Conservation (phyloP, 2,888 invertebrate species). For the Siphlonurus alternatus region DNA sequence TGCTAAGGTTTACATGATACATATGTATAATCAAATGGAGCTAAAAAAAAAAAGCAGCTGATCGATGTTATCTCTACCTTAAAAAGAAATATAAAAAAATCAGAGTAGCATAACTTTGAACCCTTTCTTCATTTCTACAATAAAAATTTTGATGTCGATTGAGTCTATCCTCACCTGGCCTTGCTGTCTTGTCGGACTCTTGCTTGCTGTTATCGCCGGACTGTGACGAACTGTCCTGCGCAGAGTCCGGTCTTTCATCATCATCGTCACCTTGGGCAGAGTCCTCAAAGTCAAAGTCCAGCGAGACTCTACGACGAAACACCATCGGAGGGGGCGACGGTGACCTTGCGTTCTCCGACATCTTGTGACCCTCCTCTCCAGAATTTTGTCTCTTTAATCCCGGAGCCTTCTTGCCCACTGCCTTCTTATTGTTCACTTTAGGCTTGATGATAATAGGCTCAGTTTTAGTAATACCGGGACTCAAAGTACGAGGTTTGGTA, state of each 20-base stretch:
- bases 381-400: slow-evolving; percentile 4
- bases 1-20: no score
- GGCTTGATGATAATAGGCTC: background rate
- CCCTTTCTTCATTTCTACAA: no score
- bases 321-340: slow-evolving; percentile 4
- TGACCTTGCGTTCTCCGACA: slow-evolving; percentile 1
- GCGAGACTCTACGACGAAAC: slow-evolving; percentile 38
- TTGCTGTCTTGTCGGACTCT: no score
- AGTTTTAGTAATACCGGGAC: background rate
- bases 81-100: no score
- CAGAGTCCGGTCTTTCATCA: background rate
- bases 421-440: background rate
- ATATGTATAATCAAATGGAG: no score
- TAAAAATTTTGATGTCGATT: no score
- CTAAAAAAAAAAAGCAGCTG: no score
- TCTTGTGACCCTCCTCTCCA: slow-evolving; percentile 2
- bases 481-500: slow-evolving; percentile 19
- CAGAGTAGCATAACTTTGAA: no score
- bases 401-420: background rate
- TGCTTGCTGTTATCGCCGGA: background rate
- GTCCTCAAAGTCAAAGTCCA: slow-evolving; percentile 33
- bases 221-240: background rate
- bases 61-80: no score
- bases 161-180: no score
- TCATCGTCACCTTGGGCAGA: background rate